Evolutionary conservation across 2,113 vertebrate genomes (phyloP).

Genomic region (Sinocyclocheilus maitianheensis): DNA sequence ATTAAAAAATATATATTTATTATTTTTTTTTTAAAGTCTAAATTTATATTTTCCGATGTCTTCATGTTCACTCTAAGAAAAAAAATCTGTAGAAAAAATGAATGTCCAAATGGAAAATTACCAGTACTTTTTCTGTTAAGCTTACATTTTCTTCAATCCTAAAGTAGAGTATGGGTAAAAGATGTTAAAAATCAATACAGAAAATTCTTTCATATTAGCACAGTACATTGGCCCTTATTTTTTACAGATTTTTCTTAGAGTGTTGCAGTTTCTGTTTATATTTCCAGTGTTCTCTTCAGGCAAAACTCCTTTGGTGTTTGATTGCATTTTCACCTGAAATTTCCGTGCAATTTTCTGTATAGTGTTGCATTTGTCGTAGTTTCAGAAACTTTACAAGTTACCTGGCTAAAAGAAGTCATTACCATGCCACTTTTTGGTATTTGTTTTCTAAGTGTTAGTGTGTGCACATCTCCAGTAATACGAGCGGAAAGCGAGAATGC

Average conservation of each 20-base stretch:
- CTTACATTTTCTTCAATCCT: no score
- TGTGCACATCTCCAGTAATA: slow-evolving; percentile 4
- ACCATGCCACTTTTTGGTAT: background rate
- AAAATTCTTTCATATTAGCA: no score
- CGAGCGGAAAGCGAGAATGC: slow-evolving; percentile 13
- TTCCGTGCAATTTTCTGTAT: background rate
- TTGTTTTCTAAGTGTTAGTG: background rate
- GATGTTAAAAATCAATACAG: no score
- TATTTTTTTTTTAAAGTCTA: no score
- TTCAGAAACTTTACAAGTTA: slow-evolving; percentile 5
- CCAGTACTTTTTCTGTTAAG: no score
- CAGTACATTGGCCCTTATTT: no score
- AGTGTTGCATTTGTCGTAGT: background rate
- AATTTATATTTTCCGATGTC: background rate
- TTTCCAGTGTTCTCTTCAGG: background rate
- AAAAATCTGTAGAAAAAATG: no score
- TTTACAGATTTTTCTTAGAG: background rate
- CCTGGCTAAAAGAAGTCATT: background rate
- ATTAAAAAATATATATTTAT: background rate
- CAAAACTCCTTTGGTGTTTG: background rate
- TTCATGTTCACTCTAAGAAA: background rate
- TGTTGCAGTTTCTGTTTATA: background rate
- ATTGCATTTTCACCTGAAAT: background rate
- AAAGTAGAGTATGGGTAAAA: no score
- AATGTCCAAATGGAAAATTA: no score